These are phyloP conservation scores for Phortica magna DNA, from an alignment of 2,888 invertebrate genomes.

Conservation along the genomic window DNA sequence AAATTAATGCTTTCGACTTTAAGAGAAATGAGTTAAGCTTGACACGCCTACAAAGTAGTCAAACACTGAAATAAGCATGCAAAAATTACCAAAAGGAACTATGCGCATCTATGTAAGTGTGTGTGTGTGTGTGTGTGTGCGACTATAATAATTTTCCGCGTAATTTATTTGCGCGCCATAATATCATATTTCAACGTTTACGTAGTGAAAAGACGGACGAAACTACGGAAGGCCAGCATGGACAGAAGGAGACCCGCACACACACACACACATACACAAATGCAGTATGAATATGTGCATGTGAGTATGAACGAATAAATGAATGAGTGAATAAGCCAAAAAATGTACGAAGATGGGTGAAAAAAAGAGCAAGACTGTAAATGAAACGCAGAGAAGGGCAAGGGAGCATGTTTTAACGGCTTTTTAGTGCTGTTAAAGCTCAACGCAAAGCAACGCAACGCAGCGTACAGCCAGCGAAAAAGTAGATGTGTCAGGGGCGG, in stretches of 20 bases:
- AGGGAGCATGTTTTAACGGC: slow-evolving; percentile 4
- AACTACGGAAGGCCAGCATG: background rate
- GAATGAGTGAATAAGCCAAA: background rate
- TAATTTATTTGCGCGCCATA: slow-evolving; percentile 69
- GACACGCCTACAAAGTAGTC: no score
- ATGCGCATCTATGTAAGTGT: background rate
- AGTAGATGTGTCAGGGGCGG: no score
- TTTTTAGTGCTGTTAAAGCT: slow-evolving; percentile 9
- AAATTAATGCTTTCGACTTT: no score
- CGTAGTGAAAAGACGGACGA: background rate
- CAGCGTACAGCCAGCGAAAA: background rate
- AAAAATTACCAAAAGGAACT: no score
- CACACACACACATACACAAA: background rate
- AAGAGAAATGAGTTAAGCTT: no score
- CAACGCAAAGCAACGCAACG: background rate
- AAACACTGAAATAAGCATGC: no score
- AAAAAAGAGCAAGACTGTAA: background rate
- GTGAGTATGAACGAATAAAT: background rate
- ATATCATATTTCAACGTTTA: slow-evolving; percentile 63
- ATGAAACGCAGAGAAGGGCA: background rate
- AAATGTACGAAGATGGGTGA: background rate
- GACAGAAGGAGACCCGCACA: background rate
- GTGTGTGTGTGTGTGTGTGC: slow-evolving; percentile 25
- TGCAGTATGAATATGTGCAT: background rate
- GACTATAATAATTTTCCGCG: slow-evolving; percentile 70